Base-by-base conservation (phyloP, 1,140 invertebrate species). In the Drosophila triauraria region DNA sequence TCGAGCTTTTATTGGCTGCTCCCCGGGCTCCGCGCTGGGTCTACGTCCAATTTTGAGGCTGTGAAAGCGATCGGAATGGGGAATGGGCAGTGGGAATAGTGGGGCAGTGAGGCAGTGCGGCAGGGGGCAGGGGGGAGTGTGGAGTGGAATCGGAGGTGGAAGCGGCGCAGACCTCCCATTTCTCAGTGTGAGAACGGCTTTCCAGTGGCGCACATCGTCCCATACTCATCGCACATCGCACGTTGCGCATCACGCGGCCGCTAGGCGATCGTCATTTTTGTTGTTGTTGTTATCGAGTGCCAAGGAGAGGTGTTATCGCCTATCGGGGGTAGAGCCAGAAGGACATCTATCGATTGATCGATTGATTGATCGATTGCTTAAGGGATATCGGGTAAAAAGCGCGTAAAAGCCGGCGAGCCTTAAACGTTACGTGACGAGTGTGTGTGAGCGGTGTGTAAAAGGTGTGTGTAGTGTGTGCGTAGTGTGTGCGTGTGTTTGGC, bases 101-200 rank as follows among this genome's bases (percentile, higher is more conserved):
- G 25, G 42, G 25, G 5, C 25, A 27, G 23, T 27, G 42, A 27
- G 46, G 40, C 5, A 27, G 44, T 50, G 58, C 23, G 20, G 57
- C 32, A 44, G 7, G 58, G 27, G 20, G 57, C 32, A 44, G 7
- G 25, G 47, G 23, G 6, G 10, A 20, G 30, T 17, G 40, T 9
- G 30, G 32, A 10, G 32, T 35, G 40, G 35, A 48, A 9, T 74
- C 17, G n/a, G 51, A 71, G 44, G 35, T 40, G 35, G 53, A 40
- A 56, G 53, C 53, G 53, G 13, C 75, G 62, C 79, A 86, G 82
- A 86, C 20, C 53, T 79, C 65, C 35, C 57, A 72, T 87, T 71
- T 71, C 76, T 87, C 83, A 87, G 83, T 87, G 51, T 38, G 83
- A 87, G 84, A 88, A 82, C 76, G 71, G 71, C 71, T 70, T 76